Percentiles rank a stretch among this genome's conserved stretches.
Evolutionary conservation across 2,113 vertebrate species (phyloP).

Genomic region (Balaeniceps rex): DNA sequence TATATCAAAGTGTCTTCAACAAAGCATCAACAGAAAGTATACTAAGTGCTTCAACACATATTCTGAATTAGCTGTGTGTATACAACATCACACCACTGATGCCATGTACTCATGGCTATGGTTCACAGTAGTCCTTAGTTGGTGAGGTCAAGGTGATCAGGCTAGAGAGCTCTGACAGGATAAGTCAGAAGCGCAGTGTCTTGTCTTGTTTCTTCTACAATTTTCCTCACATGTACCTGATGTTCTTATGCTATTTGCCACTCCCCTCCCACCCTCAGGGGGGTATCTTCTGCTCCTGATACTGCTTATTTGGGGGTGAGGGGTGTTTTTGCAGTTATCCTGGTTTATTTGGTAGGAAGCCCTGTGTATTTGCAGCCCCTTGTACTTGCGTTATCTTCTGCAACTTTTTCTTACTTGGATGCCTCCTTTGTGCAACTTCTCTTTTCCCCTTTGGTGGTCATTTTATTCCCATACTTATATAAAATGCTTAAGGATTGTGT

Average conservation of each 20-base stretch:
- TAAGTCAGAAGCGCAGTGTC: not conserved
- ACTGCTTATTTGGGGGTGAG: not conserved
- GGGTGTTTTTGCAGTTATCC: not conserved
- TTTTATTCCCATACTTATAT: not conserved
- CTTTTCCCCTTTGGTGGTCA: not conserved
- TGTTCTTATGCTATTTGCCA: not conserved
- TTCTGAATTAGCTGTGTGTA: not conserved
- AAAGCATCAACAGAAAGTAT: not conserved
- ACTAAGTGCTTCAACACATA: not conserved
- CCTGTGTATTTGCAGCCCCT: not conserved
- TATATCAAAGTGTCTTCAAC: not conserved
- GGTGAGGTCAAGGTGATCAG: not conserved
- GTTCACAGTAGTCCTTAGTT: not conserved
- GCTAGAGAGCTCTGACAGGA: not conserved
- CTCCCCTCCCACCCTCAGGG: not conserved
- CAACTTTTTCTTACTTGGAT: not conserved
- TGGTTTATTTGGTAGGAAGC: not conserved
- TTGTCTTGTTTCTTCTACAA: not conserved
- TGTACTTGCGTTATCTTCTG: not conserved
- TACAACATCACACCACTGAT: not conserved
- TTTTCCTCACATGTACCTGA: not conserved
- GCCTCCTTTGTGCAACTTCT: not conserved
- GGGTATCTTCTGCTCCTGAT: not conserved
- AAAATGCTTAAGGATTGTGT: not conserved
- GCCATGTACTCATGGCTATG: not conserved